Conservation (phyloP, 2,113 vertebrate species). For the Xiphorhynchus elegans region DNA sequence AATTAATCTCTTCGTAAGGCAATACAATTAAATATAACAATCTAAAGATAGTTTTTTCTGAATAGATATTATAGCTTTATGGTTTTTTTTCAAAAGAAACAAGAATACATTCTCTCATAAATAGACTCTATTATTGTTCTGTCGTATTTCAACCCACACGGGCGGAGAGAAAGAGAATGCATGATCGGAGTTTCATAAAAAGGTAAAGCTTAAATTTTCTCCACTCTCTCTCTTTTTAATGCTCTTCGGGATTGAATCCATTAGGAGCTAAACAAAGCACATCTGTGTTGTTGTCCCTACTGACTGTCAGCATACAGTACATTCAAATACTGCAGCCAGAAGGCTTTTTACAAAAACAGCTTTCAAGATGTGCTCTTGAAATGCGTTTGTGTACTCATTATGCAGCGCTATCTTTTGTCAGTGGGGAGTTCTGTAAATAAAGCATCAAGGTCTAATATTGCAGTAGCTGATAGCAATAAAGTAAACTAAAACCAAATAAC, state of each 20-base stretch:
- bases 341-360: slow-evolving; percentile 71
- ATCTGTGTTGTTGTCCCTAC: slow-evolving; percentile 67
- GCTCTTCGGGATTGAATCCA: slow-evolving; percentile 52
- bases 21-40: background rate
- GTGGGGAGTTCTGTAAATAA: slow-evolving; percentile 74
- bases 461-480: slow-evolving; percentile 55
- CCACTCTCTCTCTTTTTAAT: slow-evolving; percentile 11
- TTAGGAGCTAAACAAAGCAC: slow-evolving; percentile 73
- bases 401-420: slow-evolving; percentile 68
- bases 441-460: slow-evolving; percentile 59
- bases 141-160: background rate
- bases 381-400: slow-evolving; percentile 73
- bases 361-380: slow-evolving; percentile 77
- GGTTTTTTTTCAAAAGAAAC: background rate
- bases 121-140: background rate
- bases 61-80: background rate
- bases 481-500: slow-evolving; percentile 21
- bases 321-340: slow-evolving; percentile 75
- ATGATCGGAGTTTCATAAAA: slow-evolving; percentile 27
- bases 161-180: background rate
- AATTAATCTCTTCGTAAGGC: background rate
- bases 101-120: background rate
- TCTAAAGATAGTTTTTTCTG: background rate
- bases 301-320: slow-evolving; percentile 68
- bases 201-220: slow-evolving; percentile 37